These are phyloP conservation scores for Onychostoma macrolepis DNA, from an alignment of 2,113 vertebrate species.

Conservation along the genomic window DNA sequence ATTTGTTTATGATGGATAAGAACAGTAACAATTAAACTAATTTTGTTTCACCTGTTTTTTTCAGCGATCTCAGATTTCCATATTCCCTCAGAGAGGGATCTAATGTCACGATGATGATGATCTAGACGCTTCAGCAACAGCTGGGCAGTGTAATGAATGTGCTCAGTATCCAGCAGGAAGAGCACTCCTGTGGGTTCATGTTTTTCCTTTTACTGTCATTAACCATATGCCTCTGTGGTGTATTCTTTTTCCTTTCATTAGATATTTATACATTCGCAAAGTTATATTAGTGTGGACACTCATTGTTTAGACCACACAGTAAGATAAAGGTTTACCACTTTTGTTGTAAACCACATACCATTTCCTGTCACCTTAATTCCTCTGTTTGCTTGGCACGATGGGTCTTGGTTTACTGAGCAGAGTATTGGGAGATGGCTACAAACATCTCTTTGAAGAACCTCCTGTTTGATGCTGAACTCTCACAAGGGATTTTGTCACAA, in stretches of 20 bases:
- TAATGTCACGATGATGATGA: slow-evolving; percentile 51
- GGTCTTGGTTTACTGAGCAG: not conserved
- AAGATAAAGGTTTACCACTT: not conserved
- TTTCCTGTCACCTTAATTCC: not conserved
- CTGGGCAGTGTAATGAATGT: slow-evolving; percentile 52
- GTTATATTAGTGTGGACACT: not conserved
- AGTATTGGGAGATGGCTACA: slow-evolving; percentile 5
- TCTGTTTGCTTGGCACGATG: not conserved
- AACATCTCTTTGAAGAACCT: slow-evolving; percentile 28
- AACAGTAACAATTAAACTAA: not conserved
- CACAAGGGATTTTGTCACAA: slow-evolving; percentile 29
- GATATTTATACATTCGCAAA: not conserved
- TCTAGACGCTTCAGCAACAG: slow-evolving; percentile 42
- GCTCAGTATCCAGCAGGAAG: slow-evolving; percentile 33
- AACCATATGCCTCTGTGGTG: slow-evolving; percentile 37
- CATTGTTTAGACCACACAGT: not conserved
- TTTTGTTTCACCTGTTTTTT: not conserved
- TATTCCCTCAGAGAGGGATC: slow-evolving; percentile 43
- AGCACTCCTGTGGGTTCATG: slow-evolving; percentile 36
- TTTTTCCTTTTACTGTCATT: slow-evolving; percentile 33
- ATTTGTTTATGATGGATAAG: not conserved
- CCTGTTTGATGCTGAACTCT: slow-evolving; percentile 23
- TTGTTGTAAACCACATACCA: not conserved
- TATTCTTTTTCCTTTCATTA: not conserved
- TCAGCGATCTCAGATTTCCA: not conserved